Evolutionary conservation across 2,888 invertebrate genomes (phyloP).

Genomic region (Ephialtes manifestator): DNA sequence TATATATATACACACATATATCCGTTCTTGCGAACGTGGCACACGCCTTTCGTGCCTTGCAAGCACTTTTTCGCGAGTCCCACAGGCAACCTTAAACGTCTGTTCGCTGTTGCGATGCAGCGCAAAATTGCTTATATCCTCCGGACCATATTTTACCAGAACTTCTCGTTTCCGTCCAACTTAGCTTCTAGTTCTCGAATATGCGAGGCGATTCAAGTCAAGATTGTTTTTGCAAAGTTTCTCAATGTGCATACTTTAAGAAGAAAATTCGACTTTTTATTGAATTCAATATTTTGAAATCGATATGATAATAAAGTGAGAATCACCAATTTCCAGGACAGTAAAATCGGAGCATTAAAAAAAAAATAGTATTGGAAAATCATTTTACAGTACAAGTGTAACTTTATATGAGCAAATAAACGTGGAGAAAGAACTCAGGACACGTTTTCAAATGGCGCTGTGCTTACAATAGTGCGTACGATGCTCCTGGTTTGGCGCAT

Average conservation of each 20-base stretch:
- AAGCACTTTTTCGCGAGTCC: constrained; percentile 1
- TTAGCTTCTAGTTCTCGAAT: not conserved
- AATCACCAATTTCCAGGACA: too few relatives aligned
- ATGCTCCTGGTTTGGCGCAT: too few relatives aligned
- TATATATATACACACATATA: not conserved
- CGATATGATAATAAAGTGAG: too few relatives aligned
- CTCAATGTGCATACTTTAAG: not conserved
- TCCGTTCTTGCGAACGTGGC: constrained; percentile 9
- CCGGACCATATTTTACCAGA: constrained; percentile 5
- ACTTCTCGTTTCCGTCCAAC: constrained; percentile 1
- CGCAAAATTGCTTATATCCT: constrained; percentile 22
- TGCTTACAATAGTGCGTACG: too few relatives aligned
- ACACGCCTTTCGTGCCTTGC: not conserved
- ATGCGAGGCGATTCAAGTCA: not conserved
- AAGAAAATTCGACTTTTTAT: not conserved
- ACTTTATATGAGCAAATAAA: too few relatives aligned
- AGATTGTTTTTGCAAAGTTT: not conserved
- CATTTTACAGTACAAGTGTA: too few relatives aligned
- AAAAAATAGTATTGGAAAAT: too few relatives aligned
- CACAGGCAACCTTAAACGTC: constrained; percentile 17
- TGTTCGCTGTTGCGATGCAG: constrained; percentile 5
- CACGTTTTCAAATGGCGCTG: too few relatives aligned
- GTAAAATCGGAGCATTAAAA: too few relatives aligned
- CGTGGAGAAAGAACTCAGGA: too few relatives aligned
- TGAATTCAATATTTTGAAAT: not conserved